These are phyloP conservation scores for Scartelaos histophorus DNA, from an alignment of 2,113 vertebrate species.

Conservation along the genomic window DNA sequence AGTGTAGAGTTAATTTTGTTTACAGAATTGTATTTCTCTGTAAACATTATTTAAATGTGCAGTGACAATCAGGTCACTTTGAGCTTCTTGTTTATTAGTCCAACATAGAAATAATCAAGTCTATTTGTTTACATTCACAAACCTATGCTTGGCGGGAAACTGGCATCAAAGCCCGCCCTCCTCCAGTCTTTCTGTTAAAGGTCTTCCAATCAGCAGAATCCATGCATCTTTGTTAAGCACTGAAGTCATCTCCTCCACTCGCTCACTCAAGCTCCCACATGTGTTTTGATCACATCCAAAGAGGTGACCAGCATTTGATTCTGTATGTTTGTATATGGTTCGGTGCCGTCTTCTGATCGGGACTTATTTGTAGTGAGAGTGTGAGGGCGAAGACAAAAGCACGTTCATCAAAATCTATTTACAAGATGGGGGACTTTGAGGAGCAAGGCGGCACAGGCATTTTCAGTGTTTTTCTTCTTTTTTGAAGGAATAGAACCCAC, in stretches of 20 bases:
- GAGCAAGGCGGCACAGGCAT: constrained; percentile 58
- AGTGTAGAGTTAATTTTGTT: not conserved
- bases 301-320: constrained; percentile 47
- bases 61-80: not conserved
- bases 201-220: constrained; percentile 48
- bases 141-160: constrained; percentile 44
- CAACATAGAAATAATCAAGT: constrained; percentile 35
- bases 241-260: constrained; percentile 18
- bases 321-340: constrained; percentile 34
- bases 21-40: not conserved
- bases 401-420: constrained; percentile 73
- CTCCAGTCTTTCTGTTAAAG: constrained; percentile 39
- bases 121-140: constrained; percentile 47
- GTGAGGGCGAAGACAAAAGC: constrained; percentile 60
- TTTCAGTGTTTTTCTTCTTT: constrained; percentile 53
- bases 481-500: constrained; percentile 58
- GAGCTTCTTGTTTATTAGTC: constrained; percentile 19
- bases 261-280: constrained; percentile 47
- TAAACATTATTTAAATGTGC: not conserved
- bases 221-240: constrained; percentile 32
- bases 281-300: constrained; percentile 54
- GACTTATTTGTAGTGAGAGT: constrained; percentile 58
- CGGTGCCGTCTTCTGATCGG: constrained; percentile 40
- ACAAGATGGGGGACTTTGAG: constrained; percentile 66
- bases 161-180: constrained; percentile 54